Evolutionary conservation across 2,113 vertebrate species (phyloP).

Genomic region (Atherinomorus stipes): DNA sequence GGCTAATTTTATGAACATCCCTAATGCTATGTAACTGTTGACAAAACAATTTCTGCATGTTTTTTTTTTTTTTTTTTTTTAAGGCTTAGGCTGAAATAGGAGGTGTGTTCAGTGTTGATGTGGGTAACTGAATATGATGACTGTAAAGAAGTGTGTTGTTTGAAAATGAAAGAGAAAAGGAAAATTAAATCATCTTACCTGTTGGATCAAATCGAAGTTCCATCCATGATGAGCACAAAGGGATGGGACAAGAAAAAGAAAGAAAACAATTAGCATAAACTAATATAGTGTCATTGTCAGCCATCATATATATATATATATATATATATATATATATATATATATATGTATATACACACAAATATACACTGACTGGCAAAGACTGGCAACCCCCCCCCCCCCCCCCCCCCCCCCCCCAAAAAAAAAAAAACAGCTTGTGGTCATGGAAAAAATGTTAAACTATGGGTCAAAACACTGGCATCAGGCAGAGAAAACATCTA

Average conservation of each 20-base stretch:
- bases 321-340: too few species aligned
- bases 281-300: too few species aligned
- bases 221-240: conserved; percentile 30
- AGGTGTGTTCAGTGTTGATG: conserved; percentile 14
- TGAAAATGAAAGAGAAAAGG: background rate
- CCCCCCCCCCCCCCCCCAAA: too few species aligned
- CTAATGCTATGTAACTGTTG: background rate
- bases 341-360: too few species aligned
- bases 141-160: background rate
- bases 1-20: background rate
- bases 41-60: background rate
- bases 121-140: background rate
- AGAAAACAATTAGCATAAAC: conserved; percentile 18
- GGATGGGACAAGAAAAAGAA: conserved; percentile 23
- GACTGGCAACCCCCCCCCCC: too few species aligned
- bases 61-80: too few species aligned
- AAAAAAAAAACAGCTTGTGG: too few species aligned
- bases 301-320: too few species aligned
- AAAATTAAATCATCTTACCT: conserved; percentile 57
- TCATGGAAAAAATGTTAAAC: too few species aligned
- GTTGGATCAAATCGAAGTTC: conserved; percentile 20
- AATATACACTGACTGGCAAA: too few species aligned
- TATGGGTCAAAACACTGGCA: too few species aligned
- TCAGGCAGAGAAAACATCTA: too few species aligned
- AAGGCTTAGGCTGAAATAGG: background rate